Percentiles rank a stretch among this genome's conserved stretches.
Evolutionary conservation across 2,888 invertebrate species (phyloP).

Genomic region (Octonoba sinensis): DNA sequence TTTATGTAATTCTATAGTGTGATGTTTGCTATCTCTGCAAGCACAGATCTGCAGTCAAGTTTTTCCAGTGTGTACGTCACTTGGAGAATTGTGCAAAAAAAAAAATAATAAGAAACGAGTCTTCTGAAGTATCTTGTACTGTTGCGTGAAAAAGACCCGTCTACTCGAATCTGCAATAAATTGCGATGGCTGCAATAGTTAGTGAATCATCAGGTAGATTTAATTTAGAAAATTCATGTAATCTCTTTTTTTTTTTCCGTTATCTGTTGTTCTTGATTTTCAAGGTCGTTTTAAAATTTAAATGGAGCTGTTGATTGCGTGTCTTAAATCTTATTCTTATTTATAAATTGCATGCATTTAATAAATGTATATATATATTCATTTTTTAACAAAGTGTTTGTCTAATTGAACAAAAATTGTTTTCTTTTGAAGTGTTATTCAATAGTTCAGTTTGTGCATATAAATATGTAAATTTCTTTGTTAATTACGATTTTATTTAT

Average conservation of each 20-base stretch:
- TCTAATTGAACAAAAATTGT: background rate
- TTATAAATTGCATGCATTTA: background rate
- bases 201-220: conserved; percentile 58
- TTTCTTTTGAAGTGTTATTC: background rate
- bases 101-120: too few species aligned
- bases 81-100: too few species aligned
- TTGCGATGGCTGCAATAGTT: conserved; percentile 47
- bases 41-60: too few species aligned
- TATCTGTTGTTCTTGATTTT: background rate
- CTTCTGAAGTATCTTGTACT: too few species aligned
- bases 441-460: background rate
- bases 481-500: background rate
- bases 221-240: background rate
- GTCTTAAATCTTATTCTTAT: background rate
- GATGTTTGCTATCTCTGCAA: too few species aligned
- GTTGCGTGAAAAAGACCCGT: too few species aligned
- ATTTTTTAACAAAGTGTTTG: background rate
- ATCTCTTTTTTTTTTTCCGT: background rate
- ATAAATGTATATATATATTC: background rate
- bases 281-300: background rate
- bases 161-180: too few species aligned
- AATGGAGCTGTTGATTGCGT: background rate
- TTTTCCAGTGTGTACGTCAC: too few species aligned
- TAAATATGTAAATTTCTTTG: background rate
- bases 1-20: too few species aligned